These are phyloP conservation scores for Microctonus hyperodae DNA, from an alignment of 2,888 invertebrate species.

Conservation along the genomic window DNA sequence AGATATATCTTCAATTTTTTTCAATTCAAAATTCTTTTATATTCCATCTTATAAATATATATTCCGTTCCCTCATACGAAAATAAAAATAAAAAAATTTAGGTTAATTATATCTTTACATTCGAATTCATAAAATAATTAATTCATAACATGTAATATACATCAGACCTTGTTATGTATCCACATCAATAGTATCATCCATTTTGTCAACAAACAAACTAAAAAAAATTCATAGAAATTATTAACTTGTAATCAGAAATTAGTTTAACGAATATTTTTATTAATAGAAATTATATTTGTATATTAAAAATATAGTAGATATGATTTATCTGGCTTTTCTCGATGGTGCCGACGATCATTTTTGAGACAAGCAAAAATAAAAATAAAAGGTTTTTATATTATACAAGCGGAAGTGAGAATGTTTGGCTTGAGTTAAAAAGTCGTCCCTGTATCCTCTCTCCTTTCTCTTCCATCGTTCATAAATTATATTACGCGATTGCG, in stretches of 20 bases:
- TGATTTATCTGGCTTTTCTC: background rate
- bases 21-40: background rate
- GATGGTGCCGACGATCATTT: background rate
- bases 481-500: background rate
- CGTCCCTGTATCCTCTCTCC: background rate
- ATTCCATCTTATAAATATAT: background rate
- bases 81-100: too few species aligned
- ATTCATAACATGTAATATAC: too few species aligned
- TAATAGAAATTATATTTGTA: too few species aligned
- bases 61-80: background rate
- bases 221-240: too few species aligned
- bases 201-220: too few species aligned
- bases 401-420: conserved; percentile 14
- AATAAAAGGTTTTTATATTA: background rate
- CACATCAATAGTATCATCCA: too few species aligned
- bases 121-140: too few species aligned
- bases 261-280: too few species aligned
- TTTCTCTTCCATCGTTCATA: background rate
- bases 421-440: conserved; percentile 5
- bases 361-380: background rate
- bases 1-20: background rate
- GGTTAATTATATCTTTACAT: too few species aligned
- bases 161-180: too few species aligned
- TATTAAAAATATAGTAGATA: too few species aligned
- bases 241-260: too few species aligned